Base-by-base conservation (phyloP, 2,113 vertebrate species). In the Vulpes ferrilata region DNA sequence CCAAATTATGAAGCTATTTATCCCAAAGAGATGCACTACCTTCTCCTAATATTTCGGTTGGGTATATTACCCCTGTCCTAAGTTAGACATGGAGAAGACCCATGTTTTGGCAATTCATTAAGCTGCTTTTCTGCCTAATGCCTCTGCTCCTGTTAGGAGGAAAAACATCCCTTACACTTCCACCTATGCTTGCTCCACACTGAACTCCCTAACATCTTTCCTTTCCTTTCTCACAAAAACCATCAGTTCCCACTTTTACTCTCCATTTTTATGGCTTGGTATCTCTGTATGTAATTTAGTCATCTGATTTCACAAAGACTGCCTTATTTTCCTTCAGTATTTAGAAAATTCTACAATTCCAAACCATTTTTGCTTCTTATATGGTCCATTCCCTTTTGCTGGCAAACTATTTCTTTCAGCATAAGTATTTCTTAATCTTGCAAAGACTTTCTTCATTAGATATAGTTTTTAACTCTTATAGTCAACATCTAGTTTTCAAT, bases 331-430 rank as follows among this genome's bases (percentile, higher is more conserved):
- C 48, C 19, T 92, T 86, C 17, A 93, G 5, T 78, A 7, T 96
- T 62, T 71, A 30, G 30, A 86, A 81, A 90, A 84, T 25, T 81
- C 62, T 30, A 4, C 2, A 57, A 60, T 55, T 95, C 13, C 4
- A 89, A 96, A 43, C 11, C 23, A 55, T 87, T 93, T 95, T 82
- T 43, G 25, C 76, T 78, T 84, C 27, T 76, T 91, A 57, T 32
- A 48, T 62, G 4, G 2, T 51, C 35, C 16, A 19, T 96, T 85
- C 35, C 23, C 43, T 78, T 93, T 65, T 8, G 30, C 55, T 87
- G 23, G 1, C n/a, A 27, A 93, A 32, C 13, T 79, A 43, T 69
- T 78, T 65, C 4, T 64, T 65, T 51, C 25, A 88, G 59, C 16
- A 27, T 79, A 76, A 89, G 76, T 93, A 11, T 51, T 91, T 53